phyloP scores from a whole-genome alignment of 2,113 vertebrate species.

The Python bivittatus region DNA sequence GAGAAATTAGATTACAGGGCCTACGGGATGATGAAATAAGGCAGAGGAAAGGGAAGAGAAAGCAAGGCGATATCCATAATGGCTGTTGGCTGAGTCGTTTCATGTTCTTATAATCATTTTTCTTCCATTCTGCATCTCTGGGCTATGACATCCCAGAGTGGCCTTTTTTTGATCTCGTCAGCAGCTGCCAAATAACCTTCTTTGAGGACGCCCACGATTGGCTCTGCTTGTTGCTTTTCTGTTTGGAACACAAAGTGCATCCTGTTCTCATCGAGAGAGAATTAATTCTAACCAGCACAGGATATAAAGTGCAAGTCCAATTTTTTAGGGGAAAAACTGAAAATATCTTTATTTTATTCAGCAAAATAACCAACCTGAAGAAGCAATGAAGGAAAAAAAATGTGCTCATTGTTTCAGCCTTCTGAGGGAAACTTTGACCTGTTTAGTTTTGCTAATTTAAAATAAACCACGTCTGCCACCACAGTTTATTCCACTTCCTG shows the following conservation, averaged over 20 bases:
- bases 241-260: conserved; percentile 25
- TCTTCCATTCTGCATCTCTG: background rate
- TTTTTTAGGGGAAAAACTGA: conserved; percentile 25
- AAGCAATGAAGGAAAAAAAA: conserved; percentile 24
- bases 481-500: background rate
- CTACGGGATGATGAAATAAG: conserved; percentile 4
- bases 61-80: background rate
- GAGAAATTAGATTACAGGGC: conserved; percentile 22
- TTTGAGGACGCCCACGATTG: background rate
- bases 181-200: conserved; percentile 20
- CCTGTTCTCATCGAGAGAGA: conserved; percentile 24
- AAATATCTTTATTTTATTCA: conserved; percentile 24
- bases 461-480: background rate
- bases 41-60: background rate
- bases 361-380: conserved; percentile 14
- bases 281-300: conserved; percentile 7
- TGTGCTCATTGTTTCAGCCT: background rate
- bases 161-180: conserved; percentile 17
- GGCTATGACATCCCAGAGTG: conserved; percentile 1
- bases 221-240: conserved; percentile 11
- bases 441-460: background rate
- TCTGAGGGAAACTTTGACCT: conserved; percentile 4
- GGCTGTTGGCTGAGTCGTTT: background rate
- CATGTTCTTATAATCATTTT: conserved; percentile 31
- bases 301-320: conserved; percentile 21